These are phyloP conservation scores for Morone saxatilis DNA, from an alignment of 2,113 vertebrate genomes.

Conservation along the genomic window DNA sequence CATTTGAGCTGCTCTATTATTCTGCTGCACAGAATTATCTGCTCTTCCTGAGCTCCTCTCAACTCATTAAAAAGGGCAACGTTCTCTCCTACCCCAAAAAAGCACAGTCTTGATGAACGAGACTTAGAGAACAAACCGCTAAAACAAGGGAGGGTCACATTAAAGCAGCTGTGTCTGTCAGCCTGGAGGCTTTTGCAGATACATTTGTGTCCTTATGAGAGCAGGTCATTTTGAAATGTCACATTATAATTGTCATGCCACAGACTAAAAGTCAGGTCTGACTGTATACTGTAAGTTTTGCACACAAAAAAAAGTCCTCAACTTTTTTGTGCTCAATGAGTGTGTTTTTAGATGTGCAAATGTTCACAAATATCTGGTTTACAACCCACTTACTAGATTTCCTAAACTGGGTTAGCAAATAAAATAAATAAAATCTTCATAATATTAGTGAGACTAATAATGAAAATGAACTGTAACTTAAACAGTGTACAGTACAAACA, in stretches of 20 bases:
- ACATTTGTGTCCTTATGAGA: conserved; percentile 30
- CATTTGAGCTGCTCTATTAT: conserved; percentile 79
- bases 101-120: conserved; percentile 43
- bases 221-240: conserved; percentile 52
- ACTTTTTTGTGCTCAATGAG: background rate
- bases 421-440: too few species aligned
- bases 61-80: conserved; percentile 70
- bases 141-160: conserved; percentile 41
- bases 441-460: too few species aligned
- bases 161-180: conserved; percentile 23
- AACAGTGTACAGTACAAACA: background rate
- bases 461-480: background rate
- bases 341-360: background rate
- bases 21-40: conserved; percentile 73
- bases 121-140: conserved; percentile 30
- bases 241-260: conserved; percentile 17
- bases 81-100: conserved; percentile 53
- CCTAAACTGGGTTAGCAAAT: too few species aligned
- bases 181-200: conserved; percentile 23
- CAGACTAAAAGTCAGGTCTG: background rate
- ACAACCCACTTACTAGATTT: background rate
- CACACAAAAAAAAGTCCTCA: background rate
- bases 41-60: conserved; percentile 68
- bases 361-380: background rate
- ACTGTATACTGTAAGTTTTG: too few species aligned